A percentile compares a stretch with the other conserved stretches of the same genome.
Evolutionary conservation across 2,797 vertebrate species (phyloP).

Genomic region (Okamejei kenojei): DNA sequence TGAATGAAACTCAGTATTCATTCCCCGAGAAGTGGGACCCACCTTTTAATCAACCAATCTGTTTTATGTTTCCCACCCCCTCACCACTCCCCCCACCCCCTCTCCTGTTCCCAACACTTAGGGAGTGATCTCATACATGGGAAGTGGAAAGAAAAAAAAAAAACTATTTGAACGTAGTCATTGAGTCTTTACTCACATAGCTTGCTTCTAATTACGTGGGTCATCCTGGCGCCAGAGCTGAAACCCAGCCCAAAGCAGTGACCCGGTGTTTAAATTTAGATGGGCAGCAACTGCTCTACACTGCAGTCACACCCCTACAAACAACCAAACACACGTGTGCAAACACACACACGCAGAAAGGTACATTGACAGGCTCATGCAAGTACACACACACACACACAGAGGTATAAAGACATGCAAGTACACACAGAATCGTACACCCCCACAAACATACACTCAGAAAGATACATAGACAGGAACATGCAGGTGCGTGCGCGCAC

Average conservation of each 20-base stretch:
- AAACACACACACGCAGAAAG: too few species aligned
- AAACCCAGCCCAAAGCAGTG: constrained; percentile 34
- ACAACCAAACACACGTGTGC: too few species aligned
- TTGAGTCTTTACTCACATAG: background rate
- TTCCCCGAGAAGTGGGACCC: background rate
- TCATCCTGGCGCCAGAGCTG: constrained; percentile 11
- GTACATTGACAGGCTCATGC: too few species aligned
- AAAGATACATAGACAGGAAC: too few species aligned
- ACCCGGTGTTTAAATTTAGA: constrained; percentile 33
- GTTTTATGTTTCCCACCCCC: background rate
- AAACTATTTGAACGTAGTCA: background rate
- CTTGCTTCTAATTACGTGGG: constrained; percentile 23
- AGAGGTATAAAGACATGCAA: too few species aligned
- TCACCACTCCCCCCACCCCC: too few species aligned
- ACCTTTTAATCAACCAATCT: background rate
- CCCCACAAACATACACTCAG: too few species aligned
- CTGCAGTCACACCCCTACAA: background rate
- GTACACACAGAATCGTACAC: too few species aligned
- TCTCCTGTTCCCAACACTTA: background rate
- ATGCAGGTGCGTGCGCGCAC: too few species aligned
- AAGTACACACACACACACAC: too few species aligned
- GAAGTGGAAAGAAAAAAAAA: constrained; percentile 11
- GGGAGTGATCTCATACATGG: background rate
- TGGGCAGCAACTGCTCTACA: background rate
- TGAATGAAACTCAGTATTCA: constrained; percentile 18